Conservation (phyloP, 2,797 vertebrate species). For the Melanogrammus aeglefinus region DNA sequence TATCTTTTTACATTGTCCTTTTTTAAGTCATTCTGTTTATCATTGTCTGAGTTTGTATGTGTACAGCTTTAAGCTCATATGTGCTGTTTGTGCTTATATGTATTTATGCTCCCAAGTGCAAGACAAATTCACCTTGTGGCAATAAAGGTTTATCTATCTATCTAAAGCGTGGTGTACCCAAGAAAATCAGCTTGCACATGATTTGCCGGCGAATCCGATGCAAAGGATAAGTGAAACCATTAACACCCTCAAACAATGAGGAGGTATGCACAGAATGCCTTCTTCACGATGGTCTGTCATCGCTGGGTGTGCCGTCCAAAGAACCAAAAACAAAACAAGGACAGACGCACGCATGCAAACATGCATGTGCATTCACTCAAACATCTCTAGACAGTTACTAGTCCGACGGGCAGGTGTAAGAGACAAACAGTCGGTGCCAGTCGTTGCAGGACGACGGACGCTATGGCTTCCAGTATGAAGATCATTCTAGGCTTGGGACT, state of each 20-base stretch:
- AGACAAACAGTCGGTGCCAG: background rate
- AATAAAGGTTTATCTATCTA: too few relatives aligned
- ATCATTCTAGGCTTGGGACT: conserved; percentile 46
- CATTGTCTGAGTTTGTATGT: too few relatives aligned
- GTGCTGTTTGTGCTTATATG: too few relatives aligned
- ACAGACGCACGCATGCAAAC: conserved; percentile 7
- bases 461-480: conserved; percentile 9
- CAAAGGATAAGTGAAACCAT: conserved; percentile 50
- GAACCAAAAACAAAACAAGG: background rate
- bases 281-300: background rate
- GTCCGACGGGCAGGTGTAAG: background rate
- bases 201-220: background rate
- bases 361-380: background rate
- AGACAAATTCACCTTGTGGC: too few relatives aligned
- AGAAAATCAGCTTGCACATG: too few relatives aligned
- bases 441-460: too few relatives aligned
- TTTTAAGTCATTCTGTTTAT: too few relatives aligned
- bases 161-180: background rate
- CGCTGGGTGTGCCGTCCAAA: background rate
- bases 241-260: conserved; percentile 25
- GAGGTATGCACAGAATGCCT: conserved; percentile 27
- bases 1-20: too few relatives aligned
- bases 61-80: too few relatives aligned
- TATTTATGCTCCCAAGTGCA: too few relatives aligned
- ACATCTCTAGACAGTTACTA: background rate